phyloP scores from a whole-genome alignment of 2,113 vertebrate species.

The Oncorhynchus mykiss region DNA sequence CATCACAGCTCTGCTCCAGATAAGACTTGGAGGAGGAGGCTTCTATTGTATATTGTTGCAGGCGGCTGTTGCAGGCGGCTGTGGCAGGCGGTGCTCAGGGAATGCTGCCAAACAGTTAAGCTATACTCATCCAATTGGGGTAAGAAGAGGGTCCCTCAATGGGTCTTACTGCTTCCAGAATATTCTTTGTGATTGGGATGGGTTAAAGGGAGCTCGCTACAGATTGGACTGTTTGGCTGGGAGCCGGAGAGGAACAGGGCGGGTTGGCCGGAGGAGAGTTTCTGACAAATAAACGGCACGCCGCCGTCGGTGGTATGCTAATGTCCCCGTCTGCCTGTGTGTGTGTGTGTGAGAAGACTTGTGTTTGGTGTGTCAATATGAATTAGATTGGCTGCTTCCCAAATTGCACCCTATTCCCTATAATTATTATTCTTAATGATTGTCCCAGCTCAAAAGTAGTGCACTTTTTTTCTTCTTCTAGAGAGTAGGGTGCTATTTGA shows the following conservation, averaged over 20 bases:
- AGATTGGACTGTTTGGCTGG: not conserved
- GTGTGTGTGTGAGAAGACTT: slow-evolving; percentile 1
- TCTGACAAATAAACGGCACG: not conserved
- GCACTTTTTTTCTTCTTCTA: too few relatives aligned
- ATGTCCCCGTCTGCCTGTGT: not conserved
- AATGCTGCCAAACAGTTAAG: not conserved
- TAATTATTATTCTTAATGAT: too few relatives aligned
- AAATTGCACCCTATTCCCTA: too few relatives aligned
- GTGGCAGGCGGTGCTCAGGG: not conserved
- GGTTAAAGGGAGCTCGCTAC: not conserved
- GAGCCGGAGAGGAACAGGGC: not conserved
- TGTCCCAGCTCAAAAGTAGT: too few relatives aligned
- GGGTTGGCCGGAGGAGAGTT: not conserved
- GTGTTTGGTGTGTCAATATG: not conserved
- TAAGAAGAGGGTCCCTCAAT: not conserved
- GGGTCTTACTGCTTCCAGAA: not conserved
- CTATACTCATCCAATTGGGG: not conserved
- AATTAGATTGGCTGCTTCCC: not conserved
- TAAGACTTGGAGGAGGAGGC: not conserved
- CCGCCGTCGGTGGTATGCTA: not conserved
- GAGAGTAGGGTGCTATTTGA: too few relatives aligned
- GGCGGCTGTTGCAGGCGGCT: not conserved
- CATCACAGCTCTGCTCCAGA: slow-evolving; percentile 10
- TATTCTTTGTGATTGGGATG: not conserved
- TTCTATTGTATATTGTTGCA: not conserved